Evolutionary conservation across 2,113 vertebrate genomes (phyloP).

Genomic region (Microcebus ravelobensis): DNA sequence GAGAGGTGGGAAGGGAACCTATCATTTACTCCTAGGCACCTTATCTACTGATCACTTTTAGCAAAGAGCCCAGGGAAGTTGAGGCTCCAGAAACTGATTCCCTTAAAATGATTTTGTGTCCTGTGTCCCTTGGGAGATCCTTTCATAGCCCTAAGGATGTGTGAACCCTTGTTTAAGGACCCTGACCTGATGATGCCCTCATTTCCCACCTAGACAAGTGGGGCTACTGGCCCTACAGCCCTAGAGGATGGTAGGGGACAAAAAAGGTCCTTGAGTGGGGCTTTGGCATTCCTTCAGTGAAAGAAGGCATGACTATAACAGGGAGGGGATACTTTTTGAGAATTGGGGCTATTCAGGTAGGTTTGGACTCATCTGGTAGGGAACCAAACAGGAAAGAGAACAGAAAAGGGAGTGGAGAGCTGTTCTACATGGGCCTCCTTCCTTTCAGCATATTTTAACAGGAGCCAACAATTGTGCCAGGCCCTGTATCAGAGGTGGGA

Average conservation of each 20-base stretch:
- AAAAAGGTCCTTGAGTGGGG: not conserved
- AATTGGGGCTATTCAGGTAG: not conserved
- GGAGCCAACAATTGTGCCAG: not conserved
- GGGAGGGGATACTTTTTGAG: not conserved
- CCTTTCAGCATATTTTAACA: not conserved
- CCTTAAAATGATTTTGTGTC: not conserved
- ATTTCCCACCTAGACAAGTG: not conserved
- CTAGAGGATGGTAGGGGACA: not conserved
- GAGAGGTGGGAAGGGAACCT: not conserved
- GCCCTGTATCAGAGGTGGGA: not conserved
- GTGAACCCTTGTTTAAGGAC: not conserved
- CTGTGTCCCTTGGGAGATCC: not conserved
- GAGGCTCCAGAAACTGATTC: not conserved
- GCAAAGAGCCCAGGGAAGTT: not conserved
- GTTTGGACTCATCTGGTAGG: not conserved
- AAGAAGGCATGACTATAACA: not conserved
- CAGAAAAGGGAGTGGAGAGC: not conserved
- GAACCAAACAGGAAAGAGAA: not conserved
- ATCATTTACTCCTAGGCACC: not conserved
- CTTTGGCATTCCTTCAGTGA: not conserved
- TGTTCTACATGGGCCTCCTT: not conserved
- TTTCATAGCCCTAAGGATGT: not conserved
- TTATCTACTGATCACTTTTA: not conserved
- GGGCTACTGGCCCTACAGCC: not conserved
- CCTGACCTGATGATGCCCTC: not conserved